These are phyloP conservation scores for Phrynocephalus versicolor DNA, from an alignment of 2,113 vertebrate genomes.

Conservation along the genomic window DNA sequence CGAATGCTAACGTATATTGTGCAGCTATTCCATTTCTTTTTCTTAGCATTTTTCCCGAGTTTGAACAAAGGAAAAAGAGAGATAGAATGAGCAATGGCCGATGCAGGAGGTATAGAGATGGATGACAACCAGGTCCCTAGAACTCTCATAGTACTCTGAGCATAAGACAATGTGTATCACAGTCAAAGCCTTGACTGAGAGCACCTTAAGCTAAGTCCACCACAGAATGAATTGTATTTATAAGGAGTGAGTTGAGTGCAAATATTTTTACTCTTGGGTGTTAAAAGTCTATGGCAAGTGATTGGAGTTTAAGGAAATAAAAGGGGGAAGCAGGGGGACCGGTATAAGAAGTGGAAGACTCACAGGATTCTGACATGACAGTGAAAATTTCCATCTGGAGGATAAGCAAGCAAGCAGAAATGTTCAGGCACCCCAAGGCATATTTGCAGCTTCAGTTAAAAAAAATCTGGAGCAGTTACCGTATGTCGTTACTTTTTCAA, in stretches of 20 bases:
- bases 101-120: too few species aligned
- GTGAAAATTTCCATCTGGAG: background rate
- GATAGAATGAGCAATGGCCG: too few species aligned
- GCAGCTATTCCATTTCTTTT: too few species aligned
- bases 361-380: background rate
- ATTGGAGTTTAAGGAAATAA: background rate
- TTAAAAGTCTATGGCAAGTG: background rate
- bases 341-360: background rate
- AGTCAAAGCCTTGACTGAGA: too few species aligned
- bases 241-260: background rate
- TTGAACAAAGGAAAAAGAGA: too few species aligned
- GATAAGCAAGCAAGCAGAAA: background rate
- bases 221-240: rapidly evolving
- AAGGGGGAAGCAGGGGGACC: background rate
- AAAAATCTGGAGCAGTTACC: constrained; percentile 19
- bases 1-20: too few species aligned
- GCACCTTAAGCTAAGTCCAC: background rate
- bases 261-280: rapidly evolving
- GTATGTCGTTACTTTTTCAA: background rate
- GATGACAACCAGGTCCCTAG: too few species aligned
- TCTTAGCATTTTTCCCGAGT: too few species aligned
- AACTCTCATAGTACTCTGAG: too few species aligned
- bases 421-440: background rate
- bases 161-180: too few species aligned
- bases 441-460: background rate